Percentiles rank a stretch among this genome's conserved stretches.
Evolutionary conservation across 2,888 invertebrate genomes (phyloP).

Genomic region (Drosophila sordidula): DNA sequence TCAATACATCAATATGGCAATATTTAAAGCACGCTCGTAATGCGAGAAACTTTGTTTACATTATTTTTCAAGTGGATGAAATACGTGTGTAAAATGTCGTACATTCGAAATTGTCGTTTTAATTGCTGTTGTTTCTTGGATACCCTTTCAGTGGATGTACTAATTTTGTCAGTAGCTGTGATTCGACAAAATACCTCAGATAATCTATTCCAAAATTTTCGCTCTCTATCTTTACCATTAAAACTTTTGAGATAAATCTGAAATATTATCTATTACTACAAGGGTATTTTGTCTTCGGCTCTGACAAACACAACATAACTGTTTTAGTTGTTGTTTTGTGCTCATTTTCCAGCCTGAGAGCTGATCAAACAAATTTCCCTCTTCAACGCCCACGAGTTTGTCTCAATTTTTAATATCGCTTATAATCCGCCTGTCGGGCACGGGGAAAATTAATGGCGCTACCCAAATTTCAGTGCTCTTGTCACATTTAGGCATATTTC

Average conservation of each 20-base stretch:
- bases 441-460: slow-evolving; percentile 58
- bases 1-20: slow-evolving; percentile 32
- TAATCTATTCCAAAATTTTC: too few species aligned
- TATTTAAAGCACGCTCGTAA: slow-evolving; percentile 53
- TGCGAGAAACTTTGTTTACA: slow-evolving; percentile 51
- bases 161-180: background rate
- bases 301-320: background rate
- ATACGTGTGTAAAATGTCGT: slow-evolving; percentile 57
- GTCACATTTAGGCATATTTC: slow-evolving; percentile 58
- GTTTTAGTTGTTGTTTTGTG: background rate
- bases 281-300: background rate
- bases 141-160: background rate
- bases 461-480: slow-evolving; percentile 45
- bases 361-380: slow-evolving; percentile 36
- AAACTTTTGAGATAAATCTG: too few species aligned
- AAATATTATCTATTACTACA: background rate
- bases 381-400: slow-evolving; percentile 57
- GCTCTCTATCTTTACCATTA: too few species aligned
- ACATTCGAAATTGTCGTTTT: slow-evolving; percentile 45
- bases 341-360: slow-evolving; percentile 16
- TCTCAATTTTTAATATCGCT: slow-evolving; percentile 32
- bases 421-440: slow-evolving; percentile 59
- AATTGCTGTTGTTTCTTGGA: slow-evolving; percentile 31
- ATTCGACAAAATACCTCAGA: too few species aligned
- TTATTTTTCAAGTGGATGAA: slow-evolving; percentile 39